phyloP scores from a whole-genome alignment of 2,888 invertebrate genomes.

The Noctua janthe region DNA sequence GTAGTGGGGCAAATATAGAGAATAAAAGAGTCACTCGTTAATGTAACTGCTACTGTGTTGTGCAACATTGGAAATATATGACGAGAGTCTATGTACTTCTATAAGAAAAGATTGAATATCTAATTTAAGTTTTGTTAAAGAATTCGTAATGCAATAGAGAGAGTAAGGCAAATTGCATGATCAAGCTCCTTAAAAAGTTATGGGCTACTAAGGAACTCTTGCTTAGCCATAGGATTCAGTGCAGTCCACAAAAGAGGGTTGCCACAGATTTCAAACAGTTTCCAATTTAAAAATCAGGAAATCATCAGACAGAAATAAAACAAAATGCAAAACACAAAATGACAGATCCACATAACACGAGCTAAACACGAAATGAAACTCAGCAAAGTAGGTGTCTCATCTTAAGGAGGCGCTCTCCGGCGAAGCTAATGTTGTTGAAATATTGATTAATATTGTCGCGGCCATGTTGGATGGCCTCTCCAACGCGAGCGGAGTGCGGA shows the following conservation, averaged over 20 bases:
- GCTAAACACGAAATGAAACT: constrained; percentile 62
- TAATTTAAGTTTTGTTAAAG: background rate
- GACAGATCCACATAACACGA: constrained; percentile 27
- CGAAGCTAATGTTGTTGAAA: constrained; percentile 89
- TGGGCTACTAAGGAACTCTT: background rate
- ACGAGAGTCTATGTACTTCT: background rate
- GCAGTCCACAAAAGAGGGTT: background rate
- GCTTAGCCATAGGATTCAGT: background rate
- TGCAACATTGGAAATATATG: constrained; percentile 7
- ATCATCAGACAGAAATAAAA: background rate
- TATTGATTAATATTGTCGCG: constrained; percentile 91
- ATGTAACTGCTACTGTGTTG: constrained; percentile 43
- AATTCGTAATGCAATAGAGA: background rate
- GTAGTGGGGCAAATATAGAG: constrained; percentile 46
- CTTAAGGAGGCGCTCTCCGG: constrained; percentile 80
- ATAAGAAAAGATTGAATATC: background rate
- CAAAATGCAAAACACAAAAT: constrained; percentile 21
- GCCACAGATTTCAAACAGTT: background rate
- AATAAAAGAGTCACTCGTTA: constrained; percentile 31
- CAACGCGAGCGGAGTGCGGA: constrained; percentile 78
- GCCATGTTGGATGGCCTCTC: constrained; percentile 87
- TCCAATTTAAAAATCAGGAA: background rate
- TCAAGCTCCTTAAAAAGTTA: background rate
- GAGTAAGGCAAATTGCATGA: background rate
- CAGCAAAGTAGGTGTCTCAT: constrained; percentile 83